Evolutionary conservation across 1,140 invertebrate species (phyloP), one percentile per base, ranked within the genome.

Genomic region (Drosophila grimshawi): DNA sequence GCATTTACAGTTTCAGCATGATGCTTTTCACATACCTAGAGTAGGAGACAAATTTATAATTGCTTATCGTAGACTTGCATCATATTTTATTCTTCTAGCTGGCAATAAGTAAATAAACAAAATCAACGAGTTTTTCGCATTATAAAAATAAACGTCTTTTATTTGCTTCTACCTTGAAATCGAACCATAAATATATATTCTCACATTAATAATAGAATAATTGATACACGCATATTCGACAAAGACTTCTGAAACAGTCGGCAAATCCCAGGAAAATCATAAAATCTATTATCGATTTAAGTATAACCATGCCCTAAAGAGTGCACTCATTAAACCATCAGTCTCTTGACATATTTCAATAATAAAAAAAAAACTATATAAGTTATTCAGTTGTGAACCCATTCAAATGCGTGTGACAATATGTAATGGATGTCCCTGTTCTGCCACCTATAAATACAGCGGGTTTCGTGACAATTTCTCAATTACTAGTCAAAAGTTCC

Each of bases 1-100:
- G 72, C 3, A 76, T 90, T 0, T 90, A 90, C 32, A 90, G 86
- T 32, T 90, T 80, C 5, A 86, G 81, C 67, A 90, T 90, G 86
- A 70, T 90, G 67, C 6, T 90, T 8, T 33, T 90, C 4, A 86
- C 55, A 2, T 90, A 86, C 41, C 66, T 90, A 55, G 67, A 80
- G 19, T 74, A 71, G 3, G 65, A 41, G 4, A 64, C 27, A 53
- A 45, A 39, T 11, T 19, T 19, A 19, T 19, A 19, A 19, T 19
- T 19, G 19, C 19, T 19, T 19, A 19, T 19, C 19, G 11, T 6
- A 46, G 45, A 46, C 1, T 7, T 3, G 27, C 27, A 8, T 27
- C 3, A 41, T 41, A 41, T 8, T 10, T 41, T 10, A 41, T 10
- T 41, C 5, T 2, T 41, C 10, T 10, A 41, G 7, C 7, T 41